Evolutionary conservation across 2,113 vertebrate species (phyloP), one percentile per base, ranked within the genome.

Genomic region (Triplophysa rosa): DNA sequence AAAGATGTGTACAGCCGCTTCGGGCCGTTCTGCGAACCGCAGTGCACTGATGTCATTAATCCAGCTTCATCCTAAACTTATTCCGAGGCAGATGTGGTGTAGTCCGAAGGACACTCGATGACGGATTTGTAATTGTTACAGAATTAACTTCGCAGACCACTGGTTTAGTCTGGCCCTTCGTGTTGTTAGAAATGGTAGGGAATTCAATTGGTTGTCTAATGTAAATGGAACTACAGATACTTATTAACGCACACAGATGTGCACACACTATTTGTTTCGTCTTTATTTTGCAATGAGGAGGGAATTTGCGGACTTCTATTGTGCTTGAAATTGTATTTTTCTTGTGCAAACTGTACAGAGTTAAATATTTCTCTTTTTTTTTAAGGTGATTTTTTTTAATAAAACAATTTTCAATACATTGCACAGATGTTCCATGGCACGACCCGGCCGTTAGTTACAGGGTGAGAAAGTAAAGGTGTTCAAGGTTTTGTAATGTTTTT

Each of bases 1-100:
- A 98, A 96, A 89, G 98, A 99, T 86, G 89, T 98, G 77, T 96
- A 95, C n/a, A 96, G 97, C 67, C 96, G 98, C 63, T 99, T 96
- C 81, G 97, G 97, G 87, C 90, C 94, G 24, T 99, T 99, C 91
- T 99, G 98, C 86, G 97, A 98, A 86, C 97, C 98, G 21, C 98
- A 99, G 91, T 99, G 97, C 87, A 98, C 98, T 73, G 97, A 98
- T 81, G 96, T 98, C 74, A 96, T 98, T 82, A 94, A 90, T 87
- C 70, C 84, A 54, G 52, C 62, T 77, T 85, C 90, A 9, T 90
- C 87, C 80, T 94, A 87, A 93, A 67, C 37, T 52, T 16, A 26
- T n/a, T 62, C 65, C 17, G 14, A 24, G 19, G 29, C 33, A 1
- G 3, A 33, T 49, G 12, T 80, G 74, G 62, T 1, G 40, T 67